These are phyloP conservation scores for Noctua janthe DNA, from an alignment of 2,888 invertebrate species.

Conservation along the genomic window DNA sequence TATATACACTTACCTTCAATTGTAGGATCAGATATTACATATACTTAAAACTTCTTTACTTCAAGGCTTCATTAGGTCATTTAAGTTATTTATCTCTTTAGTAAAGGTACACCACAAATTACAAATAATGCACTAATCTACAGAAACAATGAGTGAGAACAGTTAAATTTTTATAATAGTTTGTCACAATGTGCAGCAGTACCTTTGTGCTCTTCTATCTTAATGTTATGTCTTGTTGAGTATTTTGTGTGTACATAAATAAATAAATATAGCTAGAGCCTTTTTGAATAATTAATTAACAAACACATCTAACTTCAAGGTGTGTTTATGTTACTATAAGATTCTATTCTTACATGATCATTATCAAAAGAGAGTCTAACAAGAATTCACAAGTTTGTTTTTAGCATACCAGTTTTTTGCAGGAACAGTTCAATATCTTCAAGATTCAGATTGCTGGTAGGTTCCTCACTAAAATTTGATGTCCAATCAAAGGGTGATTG, in stretches of 20 bases:
- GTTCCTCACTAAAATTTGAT: conserved; percentile 79
- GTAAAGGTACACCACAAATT: neutral
- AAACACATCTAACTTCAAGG: neutral
- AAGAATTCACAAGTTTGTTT: conserved; percentile 1
- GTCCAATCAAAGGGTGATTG: conserved; percentile 85
- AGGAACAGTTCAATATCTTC: conserved; percentile 87
- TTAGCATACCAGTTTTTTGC: conserved; percentile 80
- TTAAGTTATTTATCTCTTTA: neutral
- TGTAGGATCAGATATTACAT: neutral
- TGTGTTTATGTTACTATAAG: neutral
- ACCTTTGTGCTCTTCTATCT: too few species aligned
- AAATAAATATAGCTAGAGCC: neutral
- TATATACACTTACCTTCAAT: neutral
- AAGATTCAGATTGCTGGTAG: conserved; percentile 79
- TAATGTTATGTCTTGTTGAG: too few species aligned
- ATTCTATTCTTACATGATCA: neutral
- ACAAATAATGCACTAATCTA: neutral
- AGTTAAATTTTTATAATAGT: neutral
- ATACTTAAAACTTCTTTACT: neutral
- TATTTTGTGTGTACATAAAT: too few species aligned
- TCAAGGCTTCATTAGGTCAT: neutral
- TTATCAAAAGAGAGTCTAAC: neutral
- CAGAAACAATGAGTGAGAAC: neutral
- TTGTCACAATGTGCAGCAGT: neutral
- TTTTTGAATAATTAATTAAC: too few species aligned